Percentiles rank a stretch among this genome's conserved stretches.
These are phyloP conservation scores for Poecilia latipinna DNA, from an alignment of 2,113 vertebrate genomes.

Conservation along the genomic window DNA sequence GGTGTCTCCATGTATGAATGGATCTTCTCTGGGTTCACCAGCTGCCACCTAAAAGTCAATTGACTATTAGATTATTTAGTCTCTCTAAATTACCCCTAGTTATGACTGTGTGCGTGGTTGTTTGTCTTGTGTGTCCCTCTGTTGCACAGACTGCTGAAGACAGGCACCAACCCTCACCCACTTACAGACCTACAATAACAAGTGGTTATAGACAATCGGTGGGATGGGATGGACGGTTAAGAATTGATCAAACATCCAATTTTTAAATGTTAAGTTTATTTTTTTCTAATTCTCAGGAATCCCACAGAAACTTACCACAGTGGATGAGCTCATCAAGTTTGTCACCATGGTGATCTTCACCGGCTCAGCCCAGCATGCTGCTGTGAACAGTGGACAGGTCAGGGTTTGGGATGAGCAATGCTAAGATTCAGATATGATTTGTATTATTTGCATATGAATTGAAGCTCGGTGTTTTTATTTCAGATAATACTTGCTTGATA, in stretches of 20 bases:
- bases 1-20: not conserved
- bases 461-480: not conserved
- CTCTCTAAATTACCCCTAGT: not conserved
- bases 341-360: slow-evolving; percentile 75
- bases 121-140: not conserved
- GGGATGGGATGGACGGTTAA: not conserved
- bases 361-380: slow-evolving; percentile 58
- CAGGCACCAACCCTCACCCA: too few relatives aligned
- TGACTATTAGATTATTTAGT: not conserved
- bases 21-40: not conserved
- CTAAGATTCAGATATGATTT: not conserved
- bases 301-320: slow-evolving; percentile 41
- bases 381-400: slow-evolving; percentile 74
- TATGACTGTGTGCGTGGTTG: not conserved
- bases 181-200: too few relatives aligned
- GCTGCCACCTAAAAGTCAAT: not conserved
- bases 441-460: not conserved
- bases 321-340: slow-evolving; percentile 62
- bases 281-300: slow-evolving; percentile 50
- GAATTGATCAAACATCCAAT: not conserved
- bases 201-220: too few relatives aligned
- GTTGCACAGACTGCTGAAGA: too few relatives aligned
- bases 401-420: not conserved
- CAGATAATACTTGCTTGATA: not conserved
- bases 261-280: not conserved